Base-by-base conservation (phyloP, 2,797 vertebrate species). In the Trachops cirrhosus region DNA sequence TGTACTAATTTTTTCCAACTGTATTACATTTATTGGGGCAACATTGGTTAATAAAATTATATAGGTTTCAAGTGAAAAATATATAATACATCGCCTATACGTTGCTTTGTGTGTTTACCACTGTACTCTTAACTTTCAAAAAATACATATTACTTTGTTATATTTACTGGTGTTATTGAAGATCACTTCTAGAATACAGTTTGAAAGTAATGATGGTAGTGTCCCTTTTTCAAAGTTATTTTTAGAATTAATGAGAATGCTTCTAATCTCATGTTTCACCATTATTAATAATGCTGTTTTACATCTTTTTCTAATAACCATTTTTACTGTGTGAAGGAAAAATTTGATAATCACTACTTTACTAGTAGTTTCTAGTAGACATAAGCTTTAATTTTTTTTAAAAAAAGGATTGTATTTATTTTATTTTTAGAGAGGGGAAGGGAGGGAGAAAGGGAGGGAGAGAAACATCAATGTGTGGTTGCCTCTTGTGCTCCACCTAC, bases 261-360 rank as follows among this genome's bases (percentile, higher is more conserved):
- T 87, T 94, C 59, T 29, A 89, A 84, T 34, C 22, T 83, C 67
- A 8, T 80, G 5, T 59, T 71, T 59, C 34, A 74, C 4, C 80
- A 67, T 89, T 77, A 44, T 68, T 93, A 96, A 89, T 46, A 75
- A 96, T 64, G 1, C 24, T 68, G 8, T 54, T 78, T 84, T 67
- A 59, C 8, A 92, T 37, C 8, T 92, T 92, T 92, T 82, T 44
- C 16, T 50, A 87, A 73, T 41, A 62, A 64, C 1, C 5, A 64
- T 92, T 92, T 79, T 90, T 91, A 88, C 64, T 83, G 8, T 37
- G 12, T 78, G 79, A 92, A 54, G 34, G 32, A 95, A 68, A 87
- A 52, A 67, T 46, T 41, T 6, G 44, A 86, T 75, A 64, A 93
- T 48, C 78, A 59, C 62, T 86, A 64, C 2, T 92, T 59, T 73